A percentile compares a stretch with the other conserved stretches of the same genome.
phyloP scores from a whole-genome alignment of 2,888 invertebrate species.

The Odontocolon sp. region DNA sequence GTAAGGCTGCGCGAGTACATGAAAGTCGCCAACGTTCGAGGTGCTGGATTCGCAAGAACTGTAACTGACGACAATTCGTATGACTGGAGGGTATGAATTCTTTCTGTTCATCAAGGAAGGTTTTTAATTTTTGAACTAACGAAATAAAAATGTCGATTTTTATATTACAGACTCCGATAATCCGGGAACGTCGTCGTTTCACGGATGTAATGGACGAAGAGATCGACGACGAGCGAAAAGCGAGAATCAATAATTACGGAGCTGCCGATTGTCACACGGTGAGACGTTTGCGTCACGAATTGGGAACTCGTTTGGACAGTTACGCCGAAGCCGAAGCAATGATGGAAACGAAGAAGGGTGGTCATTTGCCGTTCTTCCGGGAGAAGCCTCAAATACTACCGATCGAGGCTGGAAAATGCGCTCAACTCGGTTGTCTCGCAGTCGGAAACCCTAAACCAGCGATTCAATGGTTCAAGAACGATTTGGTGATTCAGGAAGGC shows the following conservation, averaged over 20 bases:
- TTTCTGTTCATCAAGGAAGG: neutral
- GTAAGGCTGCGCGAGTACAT: conserved; percentile 95
- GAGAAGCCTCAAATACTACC: conserved; percentile 94
- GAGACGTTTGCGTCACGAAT: conserved; percentile 90
- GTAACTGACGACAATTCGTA: conserved; percentile 86
- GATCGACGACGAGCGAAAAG: conserved; percentile 94
- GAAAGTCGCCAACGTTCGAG: conserved; percentile 93
- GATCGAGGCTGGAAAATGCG: conserved; percentile 89
- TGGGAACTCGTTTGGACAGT: conserved; percentile 92
- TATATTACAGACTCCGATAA: conserved; percentile 88
- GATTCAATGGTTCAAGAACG: conserved; percentile 95
- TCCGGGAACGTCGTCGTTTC: conserved; percentile 94
- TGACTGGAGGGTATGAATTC: conserved; percentile 87
- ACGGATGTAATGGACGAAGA: conserved; percentile 98
- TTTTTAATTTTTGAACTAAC: no score
- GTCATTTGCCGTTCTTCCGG: conserved; percentile 93
- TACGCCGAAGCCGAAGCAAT: conserved; percentile 94
- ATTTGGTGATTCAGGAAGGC: conserved; percentile 90
- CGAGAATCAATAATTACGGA: conserved; percentile 90
- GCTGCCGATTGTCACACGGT: conserved; percentile 86
- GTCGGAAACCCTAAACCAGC: conserved; percentile 93
- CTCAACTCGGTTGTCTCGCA: conserved; percentile 90
- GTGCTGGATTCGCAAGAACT: conserved; percentile 86
- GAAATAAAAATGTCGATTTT: neutral
- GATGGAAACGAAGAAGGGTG: conserved; percentile 88